These are phyloP conservation scores for Colletes collaris DNA, from an alignment of 2,888 invertebrate species.

Conservation along the genomic window DNA sequence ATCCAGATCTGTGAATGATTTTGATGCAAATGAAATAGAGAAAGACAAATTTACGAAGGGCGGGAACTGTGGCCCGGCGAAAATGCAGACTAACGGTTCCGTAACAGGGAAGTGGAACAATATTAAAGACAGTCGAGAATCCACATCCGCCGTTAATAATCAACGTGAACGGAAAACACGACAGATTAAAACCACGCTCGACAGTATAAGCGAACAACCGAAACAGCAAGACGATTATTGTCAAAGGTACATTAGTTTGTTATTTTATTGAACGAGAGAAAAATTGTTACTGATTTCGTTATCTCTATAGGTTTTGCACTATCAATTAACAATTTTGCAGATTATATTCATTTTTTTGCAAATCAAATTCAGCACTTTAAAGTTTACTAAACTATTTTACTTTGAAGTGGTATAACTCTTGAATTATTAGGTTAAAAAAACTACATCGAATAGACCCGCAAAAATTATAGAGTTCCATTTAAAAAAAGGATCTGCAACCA, in stretches of 20 bases:
- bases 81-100: conserved; percentile 81
- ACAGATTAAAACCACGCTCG: conserved; percentile 81
- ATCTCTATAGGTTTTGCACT: no score
- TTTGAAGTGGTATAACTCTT: no score
- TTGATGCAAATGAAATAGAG: conserved; percentile 83
- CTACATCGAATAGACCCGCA: no score
- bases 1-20: conserved; percentile 83
- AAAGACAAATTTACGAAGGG: conserved; percentile 83
- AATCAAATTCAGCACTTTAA: no score
- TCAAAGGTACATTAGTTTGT: conserved; percentile 78
- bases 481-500: no score
- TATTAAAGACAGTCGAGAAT: conserved; percentile 81
- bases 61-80: conserved; percentile 75
- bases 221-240: conserved; percentile 84
- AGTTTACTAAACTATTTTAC: no score
- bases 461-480: no score
- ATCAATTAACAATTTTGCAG: no score
- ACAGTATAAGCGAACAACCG: conserved; percentile 80
- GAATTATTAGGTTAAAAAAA: no score
- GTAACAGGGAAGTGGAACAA: conserved; percentile 80
- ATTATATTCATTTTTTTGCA: no score
- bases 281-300: no score
- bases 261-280: no score
- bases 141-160: conserved; percentile 76
- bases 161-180: conserved; percentile 82